Evolutionary conservation across 2,888 invertebrate species (phyloP).

Genomic region (Pseudococcus jackbeardsleyi): DNA sequence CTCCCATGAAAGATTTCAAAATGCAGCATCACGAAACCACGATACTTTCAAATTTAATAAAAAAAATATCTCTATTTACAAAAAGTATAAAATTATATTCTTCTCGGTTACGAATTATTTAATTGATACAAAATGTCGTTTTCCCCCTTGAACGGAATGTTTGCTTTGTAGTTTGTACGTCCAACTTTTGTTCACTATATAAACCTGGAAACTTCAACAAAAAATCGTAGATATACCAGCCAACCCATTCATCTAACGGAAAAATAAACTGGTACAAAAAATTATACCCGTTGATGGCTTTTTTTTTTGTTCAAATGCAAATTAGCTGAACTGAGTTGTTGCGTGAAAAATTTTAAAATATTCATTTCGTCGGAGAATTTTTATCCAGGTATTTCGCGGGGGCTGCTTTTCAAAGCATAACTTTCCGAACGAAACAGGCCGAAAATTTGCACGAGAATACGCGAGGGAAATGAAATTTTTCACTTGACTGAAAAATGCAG

Average conservation of each 20-base stretch:
- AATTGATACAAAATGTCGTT: neutral
- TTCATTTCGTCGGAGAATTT: neutral
- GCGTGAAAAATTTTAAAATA: slow-evolving; percentile 10
- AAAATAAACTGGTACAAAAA: neutral
- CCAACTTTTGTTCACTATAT: slow-evolving; percentile 1
- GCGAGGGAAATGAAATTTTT: neutral
- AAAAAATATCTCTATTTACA: neutral
- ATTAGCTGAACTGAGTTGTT: neutral
- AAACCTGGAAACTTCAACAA: neutral
- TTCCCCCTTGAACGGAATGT: neutral
- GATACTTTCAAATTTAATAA: neutral
- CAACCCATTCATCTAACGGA: neutral
- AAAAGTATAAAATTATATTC: neutral
- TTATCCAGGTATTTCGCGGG: neutral
- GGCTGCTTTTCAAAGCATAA: neutral
- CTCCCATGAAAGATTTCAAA: too few relatives aligned
- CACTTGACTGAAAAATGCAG: neutral
- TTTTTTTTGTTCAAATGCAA: neutral
- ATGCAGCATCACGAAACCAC: too few relatives aligned
- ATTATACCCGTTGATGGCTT: neutral
- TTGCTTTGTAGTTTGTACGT: neutral
- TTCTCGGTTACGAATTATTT: neutral
- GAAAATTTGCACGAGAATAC: neutral
- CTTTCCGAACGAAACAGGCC: neutral
- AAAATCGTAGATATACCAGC: neutral